Evolutionary conservation across 2,113 vertebrate genomes (phyloP), one percentile per base, ranked within the genome.

Genomic region (Macroglossus sobrinus): DNA sequence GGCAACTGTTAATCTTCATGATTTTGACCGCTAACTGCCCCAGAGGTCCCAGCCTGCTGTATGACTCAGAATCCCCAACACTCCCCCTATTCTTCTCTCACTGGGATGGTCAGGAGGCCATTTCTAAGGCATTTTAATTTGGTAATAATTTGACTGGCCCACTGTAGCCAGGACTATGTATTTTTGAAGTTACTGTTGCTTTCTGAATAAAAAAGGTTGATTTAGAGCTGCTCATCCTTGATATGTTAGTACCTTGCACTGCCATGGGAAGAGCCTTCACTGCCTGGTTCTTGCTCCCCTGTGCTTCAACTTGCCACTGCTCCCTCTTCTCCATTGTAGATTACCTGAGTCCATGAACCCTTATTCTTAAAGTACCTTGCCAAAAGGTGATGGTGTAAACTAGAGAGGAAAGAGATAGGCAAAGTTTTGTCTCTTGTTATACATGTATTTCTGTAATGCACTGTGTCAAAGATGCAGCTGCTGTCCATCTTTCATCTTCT

Each of bases 61-160:
- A 92, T 93, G 3, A 97, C 95, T 98, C 97, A 92, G 95, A 71
- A 10, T 78, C 47, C 68, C 38, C 92, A 97, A 97, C 97, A 95
- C 90, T 98, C 96, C 86, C 95, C 71, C 96, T 97, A 84, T 97
- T 97, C 11, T 98, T 98, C 97, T 98, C 97, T 72, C 88, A 61
- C 93, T 95, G 97, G 66, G 97, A 95, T 61, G 40, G 95, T 96
- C 28, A 38, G 97, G 95, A 96, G 97, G 97, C 97, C 91, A 95
- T 97, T 96, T 97, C 97, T 97, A 81, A 97, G 98, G 97, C 96
- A 97, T 98, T 98, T 98, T 98, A 98, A 98, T 98, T 98, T 97
- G 97, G 97, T 97, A 98, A 94, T 98, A 95, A 97, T 43, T 90
- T 95, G 93, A 94, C 95, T 82, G 85, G 78, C 38, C 89, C 16